phyloP scores from a whole-genome alignment of 2,797 vertebrate species.

The Orestias chungarensis region DNA sequence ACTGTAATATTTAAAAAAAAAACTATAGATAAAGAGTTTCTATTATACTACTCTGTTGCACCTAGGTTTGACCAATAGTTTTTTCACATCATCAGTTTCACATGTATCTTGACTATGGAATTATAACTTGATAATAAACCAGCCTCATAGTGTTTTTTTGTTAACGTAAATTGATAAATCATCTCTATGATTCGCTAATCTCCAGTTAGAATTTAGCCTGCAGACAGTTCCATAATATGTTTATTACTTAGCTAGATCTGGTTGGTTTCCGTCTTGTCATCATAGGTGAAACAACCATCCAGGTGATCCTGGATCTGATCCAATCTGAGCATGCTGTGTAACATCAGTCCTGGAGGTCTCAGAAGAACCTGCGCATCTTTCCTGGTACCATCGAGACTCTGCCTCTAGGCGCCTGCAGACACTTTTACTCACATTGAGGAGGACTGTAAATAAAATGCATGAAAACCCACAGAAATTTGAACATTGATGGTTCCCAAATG shows the following conservation, averaged over 20 bases:
- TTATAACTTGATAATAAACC: background rate
- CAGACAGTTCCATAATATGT: background rate
- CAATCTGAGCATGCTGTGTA: constrained; percentile 81
- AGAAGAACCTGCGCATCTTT: constrained; percentile 7
- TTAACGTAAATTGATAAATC: background rate
- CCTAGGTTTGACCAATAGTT: background rate
- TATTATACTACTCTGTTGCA: background rate
- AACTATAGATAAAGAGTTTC: background rate
- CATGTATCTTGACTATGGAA: background rate
- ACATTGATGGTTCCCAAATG: constrained; percentile 13
- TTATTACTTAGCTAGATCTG: background rate
- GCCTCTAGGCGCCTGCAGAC: background rate
- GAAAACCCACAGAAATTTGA: constrained; percentile 11
- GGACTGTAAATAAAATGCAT: constrained; percentile 29
- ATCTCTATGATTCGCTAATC: background rate
- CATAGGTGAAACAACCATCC: constrained; percentile 90
- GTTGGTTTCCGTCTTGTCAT: constrained; percentile 22
- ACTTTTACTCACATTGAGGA: constrained; percentile 47
- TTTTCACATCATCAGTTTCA: background rate
- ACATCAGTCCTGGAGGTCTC: constrained; percentile 18
- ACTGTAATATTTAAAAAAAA: background rate
- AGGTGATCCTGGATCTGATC: constrained; percentile 91
- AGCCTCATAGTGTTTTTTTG: background rate
- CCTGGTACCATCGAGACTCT: background rate
- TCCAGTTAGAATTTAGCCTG: background rate